Evolutionary conservation across 2,888 invertebrate genomes (phyloP), one percentile per base, ranked within the genome.

Genomic region (Coremacera marginata): DNA sequence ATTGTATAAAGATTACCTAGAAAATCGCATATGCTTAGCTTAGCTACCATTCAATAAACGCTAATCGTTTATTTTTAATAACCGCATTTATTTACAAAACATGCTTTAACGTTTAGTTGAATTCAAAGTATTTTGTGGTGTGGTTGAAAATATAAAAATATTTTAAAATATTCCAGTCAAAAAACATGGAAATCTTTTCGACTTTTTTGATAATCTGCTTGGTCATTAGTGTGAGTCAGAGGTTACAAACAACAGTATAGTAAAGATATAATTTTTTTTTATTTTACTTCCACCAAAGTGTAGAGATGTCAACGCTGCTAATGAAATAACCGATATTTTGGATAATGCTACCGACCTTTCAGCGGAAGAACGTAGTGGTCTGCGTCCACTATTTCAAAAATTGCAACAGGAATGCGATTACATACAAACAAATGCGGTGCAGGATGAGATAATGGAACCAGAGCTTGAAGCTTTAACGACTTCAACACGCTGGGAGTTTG

Each of bases 331-430:
- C 2, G 76, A 77, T 8, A 68, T 82, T 22, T 70, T 82, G 37
- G 76, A 79, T 55, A 16, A 52, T 2, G 70, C 78, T 11, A 70
- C 79, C 49, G 85, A 84, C 5, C 76, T 86, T n/a, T 82, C 80
- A 3, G 37, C 52, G 11, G 78, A 81, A 3, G 87, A 86, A 75
- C 78, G 83, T 25, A 81, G 81, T 22, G 81, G 82, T 0, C 51
- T 86, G 75, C 82, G 80, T 68, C 87, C 87, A 0, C 77, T 86
- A 0, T 86, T 83, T 68, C 75, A 76, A 0, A 83, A 85, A 9
- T 68, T 86, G 25, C 87, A 86, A 78, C 51, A 77, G 3, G 86
- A 87, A 57, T 82, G 83, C 63, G 84, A 86, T 65, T 85, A 83
- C 34, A 72, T 87, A 4, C 34, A 79, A 65, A n/a, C 5, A 62